Base-by-base conservation (phyloP, 2,888 invertebrate genomes). In the Drosophila cognata region DNA sequence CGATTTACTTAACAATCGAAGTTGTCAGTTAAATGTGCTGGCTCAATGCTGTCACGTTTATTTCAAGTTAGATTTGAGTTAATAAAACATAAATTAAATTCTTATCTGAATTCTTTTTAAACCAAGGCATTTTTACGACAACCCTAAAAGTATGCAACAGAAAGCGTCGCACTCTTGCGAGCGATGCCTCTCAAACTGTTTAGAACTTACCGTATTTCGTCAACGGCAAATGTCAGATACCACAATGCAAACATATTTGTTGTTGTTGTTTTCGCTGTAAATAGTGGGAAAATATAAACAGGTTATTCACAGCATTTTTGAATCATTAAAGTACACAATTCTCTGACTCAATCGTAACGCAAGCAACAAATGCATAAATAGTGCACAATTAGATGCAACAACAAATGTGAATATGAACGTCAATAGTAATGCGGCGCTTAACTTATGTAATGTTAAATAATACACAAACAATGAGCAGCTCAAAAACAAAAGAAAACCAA, bases 141-240 rank as follows among this genome's bases (percentile, higher is more conserved):
- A 7, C 68, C 71, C 74, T 48, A 36, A 73, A 71, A 81, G 72
- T 81, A 81, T 63, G 77, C 73, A 78, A 57, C 69, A 58, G 6
- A 66, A 41, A 28, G 2, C 11, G 0, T 0, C 0, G 4, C 8
- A 48, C 1, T 41, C 29, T n/a, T 36, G 10, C 11, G 31, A 10
- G 18, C 71, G 59, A 33, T 65, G 29, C 2, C 28, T 36, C 8
- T 46, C 53, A 78, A 78, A 78, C 78, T 71, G 62, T 68, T 36
- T 13, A 6, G 10, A 55, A 92, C 93, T 93, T 79, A 93, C 93
- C 93, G 91, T 73, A 92, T 82, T 81, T 93, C 93, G 48, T 92
- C 92, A 71, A 93, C 85, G 59, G 93, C 93, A 73, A 93, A 86
- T 52, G 93, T 91, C 69, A 93, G 79, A 84, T 93, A 93, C 93